Base-by-base conservation (phyloP, 2,113 vertebrate species). In the Ancistrus triradiatus region DNA sequence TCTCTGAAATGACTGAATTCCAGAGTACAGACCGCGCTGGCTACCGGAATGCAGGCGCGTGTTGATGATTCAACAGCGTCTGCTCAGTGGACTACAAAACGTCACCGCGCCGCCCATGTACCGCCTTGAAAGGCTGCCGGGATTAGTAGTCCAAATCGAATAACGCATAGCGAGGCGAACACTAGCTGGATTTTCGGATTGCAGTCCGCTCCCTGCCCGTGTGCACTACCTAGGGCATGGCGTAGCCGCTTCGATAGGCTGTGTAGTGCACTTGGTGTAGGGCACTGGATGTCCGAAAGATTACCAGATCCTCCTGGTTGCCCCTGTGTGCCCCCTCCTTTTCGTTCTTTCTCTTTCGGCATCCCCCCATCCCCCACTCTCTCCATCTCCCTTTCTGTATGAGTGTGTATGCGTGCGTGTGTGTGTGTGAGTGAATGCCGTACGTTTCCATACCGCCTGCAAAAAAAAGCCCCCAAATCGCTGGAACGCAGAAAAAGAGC, bases 361-460 rank as follows among this genome's bases (percentile, higher is more conserved):
- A 14, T 47, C 44, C 19, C 38, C 38, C 38, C 38, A 42, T 56
- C 28, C 28, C 28, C 19, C 14, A 42, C n/a, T 19, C 40, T 14
- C 58, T 17, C 28, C 9, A 10, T 52, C 48, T 43, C 38, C 4
- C 31, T 40, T n/a, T 50, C 13, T 57, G 63, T n/a, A 14, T n/a
- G 38, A n/a, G 38, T 47, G 35, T 53, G 50, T n/a, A 14, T 3
- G 14, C 3, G 38, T 2, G 38, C 13, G 38, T n/a, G 38, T n/a
- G 38, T n/a, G 38, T 3, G 38, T n/a, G 38, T 3, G 38, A 3
- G 14, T n/a, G 14, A n/a, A 14, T 5, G 38, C 38, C n/a, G 38
- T 15, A 14, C 38, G 38, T 15, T 42, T 42, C n/a, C 38, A 42
- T 42, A 42, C 38, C 38, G 38, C 38, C 38, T 42, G 11, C 38